Base-by-base conservation (phyloP, 2,113 vertebrate genomes). In the Megaleporinus macrocephalus region DNA sequence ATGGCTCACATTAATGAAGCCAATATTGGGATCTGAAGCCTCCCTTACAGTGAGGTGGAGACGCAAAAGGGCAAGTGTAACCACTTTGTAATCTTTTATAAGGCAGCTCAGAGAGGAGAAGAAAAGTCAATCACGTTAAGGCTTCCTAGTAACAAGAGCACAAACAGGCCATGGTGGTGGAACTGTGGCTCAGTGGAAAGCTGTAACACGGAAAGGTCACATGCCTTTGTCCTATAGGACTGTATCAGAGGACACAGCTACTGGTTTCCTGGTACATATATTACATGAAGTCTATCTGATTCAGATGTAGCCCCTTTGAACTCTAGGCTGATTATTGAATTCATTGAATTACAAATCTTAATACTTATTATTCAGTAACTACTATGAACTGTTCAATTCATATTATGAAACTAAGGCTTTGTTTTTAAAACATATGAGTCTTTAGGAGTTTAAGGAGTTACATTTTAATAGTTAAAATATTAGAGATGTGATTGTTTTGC, bases 1-100 rank as follows among this genome's bases (percentile, higher is more conserved):
- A 72, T 24, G 72, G 47, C 41, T 18, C 62, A 70, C n/a, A 70
- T 70, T 63, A 24, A 36, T 22, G 49, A 27, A 51, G 61, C 44
- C 22, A 44, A 51, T 49, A 66, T 57, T 59, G 36, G 29, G 79
- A 83, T 59, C 73, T 76, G 69, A 83, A 36, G 44, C 55, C 22
- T 9, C 0, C 69, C 78, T 84, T 36, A 49, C 33, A 65, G 41
- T 4, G 41, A 15, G 20, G 53, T 33, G 68, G 41, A 49, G 62
- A 33, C 55, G 41, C 26, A 59, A 69, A 74, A 86, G 15, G 24
- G 57, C 72, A 80, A 70, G 16, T 2, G 4, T 22, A 53, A 63
- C 78, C 53, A 16, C 22, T 41, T 69, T 24, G n/a, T 20, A 3
- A 27, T 22, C 55, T 79, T 70, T 71, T 73, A 73, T 62, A 66